Evolutionary conservation across 1,140 invertebrate genomes (phyloP).

Genomic region (Cepaea nemoralis): DNA sequence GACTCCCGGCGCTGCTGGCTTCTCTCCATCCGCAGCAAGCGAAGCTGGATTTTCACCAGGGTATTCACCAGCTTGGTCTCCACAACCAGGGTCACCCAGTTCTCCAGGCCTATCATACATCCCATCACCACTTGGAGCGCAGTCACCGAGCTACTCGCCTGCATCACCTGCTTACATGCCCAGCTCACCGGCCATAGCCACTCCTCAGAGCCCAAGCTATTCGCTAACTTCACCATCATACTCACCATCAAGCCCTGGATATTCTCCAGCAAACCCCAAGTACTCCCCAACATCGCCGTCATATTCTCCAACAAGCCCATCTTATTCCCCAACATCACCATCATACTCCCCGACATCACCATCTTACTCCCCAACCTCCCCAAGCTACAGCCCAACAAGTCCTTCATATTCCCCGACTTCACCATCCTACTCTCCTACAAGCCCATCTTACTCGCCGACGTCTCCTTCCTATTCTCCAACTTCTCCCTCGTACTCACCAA

Average conservation of each 20-base stretch:
- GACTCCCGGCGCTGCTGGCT: constrained; percentile 95
- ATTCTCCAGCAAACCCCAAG: constrained; percentile 82
- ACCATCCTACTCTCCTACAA: constrained; percentile 77
- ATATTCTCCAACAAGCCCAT: constrained; percentile 79
- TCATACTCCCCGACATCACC: constrained; percentile 77
- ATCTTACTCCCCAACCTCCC: constrained; percentile 76
- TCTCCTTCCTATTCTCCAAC: constrained; percentile 79
- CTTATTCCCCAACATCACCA: constrained; percentile 79
- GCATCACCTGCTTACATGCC: constrained; percentile 78
- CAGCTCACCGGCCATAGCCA: constrained; percentile 74
- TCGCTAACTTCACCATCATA: constrained; percentile 82
- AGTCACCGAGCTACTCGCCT: constrained; percentile 79
- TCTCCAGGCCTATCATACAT: constrained; percentile 79
- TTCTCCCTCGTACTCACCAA: constrained; percentile 71
- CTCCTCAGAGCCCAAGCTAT: constrained; percentile 71
- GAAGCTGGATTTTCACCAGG: constrained; percentile 72
- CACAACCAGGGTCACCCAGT: constrained; percentile 67
- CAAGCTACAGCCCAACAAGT: constrained; percentile 78
- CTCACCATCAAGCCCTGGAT: constrained; percentile 76
- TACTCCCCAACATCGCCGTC: constrained; percentile 74
- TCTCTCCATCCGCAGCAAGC: constrained; percentile 82
- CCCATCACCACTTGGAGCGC: constrained; percentile 77
- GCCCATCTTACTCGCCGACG: constrained; percentile 87
- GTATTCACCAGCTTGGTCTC: constrained; percentile 80
- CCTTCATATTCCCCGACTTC: constrained; percentile 81